Conservation (phyloP, 1,140 invertebrate species). For the Cydia fagiglandana region DNA sequence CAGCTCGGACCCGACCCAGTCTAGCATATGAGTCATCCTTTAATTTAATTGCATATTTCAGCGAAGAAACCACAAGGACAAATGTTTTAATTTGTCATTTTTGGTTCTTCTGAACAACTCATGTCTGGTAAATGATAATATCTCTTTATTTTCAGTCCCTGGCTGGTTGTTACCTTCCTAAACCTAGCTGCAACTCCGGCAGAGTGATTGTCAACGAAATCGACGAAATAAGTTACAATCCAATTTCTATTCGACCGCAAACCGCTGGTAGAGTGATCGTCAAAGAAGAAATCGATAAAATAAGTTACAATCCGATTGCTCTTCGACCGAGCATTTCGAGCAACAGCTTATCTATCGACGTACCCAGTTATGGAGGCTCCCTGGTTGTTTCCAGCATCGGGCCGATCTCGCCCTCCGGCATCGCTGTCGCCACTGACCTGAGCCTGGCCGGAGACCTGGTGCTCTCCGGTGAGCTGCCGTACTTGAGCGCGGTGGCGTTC, state of each 20-base stretch:
- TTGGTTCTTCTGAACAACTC: neutral
- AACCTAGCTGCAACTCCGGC: neutral
- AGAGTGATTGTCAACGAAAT: neutral
- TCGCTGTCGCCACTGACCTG: neutral
- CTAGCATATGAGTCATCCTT: too few relatives aligned
- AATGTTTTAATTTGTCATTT: neutral
- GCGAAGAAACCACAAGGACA: too few relatives aligned
- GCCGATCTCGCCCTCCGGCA: neutral
- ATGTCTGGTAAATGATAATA: neutral
- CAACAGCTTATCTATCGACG: neutral
- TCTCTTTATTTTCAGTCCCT: neutral
- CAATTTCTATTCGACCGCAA: neutral
- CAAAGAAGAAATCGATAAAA: neutral
- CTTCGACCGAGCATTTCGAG: neutral
- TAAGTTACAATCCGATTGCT: neutral
- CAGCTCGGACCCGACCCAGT: too few relatives aligned
- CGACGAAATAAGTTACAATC: neutral
- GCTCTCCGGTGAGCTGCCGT: slow-evolving; percentile 1
- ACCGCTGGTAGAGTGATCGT: neutral
- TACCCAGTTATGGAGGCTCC: neutral
- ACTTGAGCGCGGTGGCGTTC: slow-evolving; percentile 9
- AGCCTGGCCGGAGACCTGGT: neutral
- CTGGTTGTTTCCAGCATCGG: neutral
- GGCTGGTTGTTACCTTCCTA: neutral
- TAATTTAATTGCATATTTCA: too few relatives aligned